These are phyloP conservation scores for Parus major DNA, from an alignment of 2,113 vertebrate genomes.

Conservation along the genomic window DNA sequence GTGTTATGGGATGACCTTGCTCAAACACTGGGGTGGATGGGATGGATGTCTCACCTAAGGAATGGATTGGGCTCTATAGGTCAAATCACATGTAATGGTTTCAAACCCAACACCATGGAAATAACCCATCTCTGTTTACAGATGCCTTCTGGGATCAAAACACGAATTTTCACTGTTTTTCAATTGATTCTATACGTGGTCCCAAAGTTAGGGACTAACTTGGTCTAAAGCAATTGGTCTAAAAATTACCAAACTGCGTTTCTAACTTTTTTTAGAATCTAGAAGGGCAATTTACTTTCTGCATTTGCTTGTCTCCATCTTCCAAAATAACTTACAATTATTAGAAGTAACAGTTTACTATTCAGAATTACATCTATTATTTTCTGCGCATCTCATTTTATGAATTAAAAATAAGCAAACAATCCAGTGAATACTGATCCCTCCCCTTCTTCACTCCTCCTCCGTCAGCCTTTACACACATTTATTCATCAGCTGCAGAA, in stretches of 20 bases:
- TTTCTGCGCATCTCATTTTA: neutral
- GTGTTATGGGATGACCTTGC: neutral
- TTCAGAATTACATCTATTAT: neutral
- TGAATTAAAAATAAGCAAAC: neutral
- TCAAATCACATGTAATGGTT: neutral
- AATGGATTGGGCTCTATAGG: neutral
- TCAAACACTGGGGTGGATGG: fast-evolving
- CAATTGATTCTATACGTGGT: neutral
- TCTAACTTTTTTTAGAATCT: neutral
- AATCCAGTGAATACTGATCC: neutral
- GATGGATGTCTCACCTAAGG: neutral
- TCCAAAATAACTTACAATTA: neutral
- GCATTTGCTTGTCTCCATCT: neutral
- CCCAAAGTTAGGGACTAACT: neutral
- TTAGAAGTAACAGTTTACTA: neutral
- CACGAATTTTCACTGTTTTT: neutral
- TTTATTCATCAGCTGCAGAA: neutral
- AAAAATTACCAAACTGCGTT: neutral
- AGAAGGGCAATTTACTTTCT: neutral
- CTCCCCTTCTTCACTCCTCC: neutral
- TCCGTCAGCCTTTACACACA: neutral
- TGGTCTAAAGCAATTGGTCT: neutral
- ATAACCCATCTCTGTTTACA: neutral
- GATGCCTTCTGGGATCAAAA: neutral
- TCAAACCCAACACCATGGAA: neutral